A percentile compares a stretch with the other conserved stretches of the same genome.
phyloP scores from a whole-genome alignment of 2,888 invertebrate genomes.

The Eristalis pertinax region DNA sequence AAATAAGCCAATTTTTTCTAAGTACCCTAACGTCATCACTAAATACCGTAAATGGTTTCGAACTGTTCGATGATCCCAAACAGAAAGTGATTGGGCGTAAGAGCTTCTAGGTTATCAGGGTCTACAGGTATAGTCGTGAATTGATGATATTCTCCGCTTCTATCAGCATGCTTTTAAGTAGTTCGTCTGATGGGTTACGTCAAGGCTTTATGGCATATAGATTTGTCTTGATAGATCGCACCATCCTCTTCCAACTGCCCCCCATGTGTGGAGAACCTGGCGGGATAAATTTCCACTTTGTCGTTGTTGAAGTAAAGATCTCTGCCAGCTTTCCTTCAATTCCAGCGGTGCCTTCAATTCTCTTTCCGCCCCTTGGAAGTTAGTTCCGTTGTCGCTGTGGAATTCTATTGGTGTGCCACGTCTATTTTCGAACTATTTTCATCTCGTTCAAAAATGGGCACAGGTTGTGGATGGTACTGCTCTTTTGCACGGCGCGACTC shows the following conservation, averaged over 20 bases:
- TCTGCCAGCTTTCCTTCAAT: neutral
- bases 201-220: no score
- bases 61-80: no score
- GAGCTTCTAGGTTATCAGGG: no score
- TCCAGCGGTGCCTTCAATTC: no score
- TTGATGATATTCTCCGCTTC: no score
- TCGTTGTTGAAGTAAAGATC: neutral
- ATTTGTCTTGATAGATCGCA: neutral
- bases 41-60: no score
- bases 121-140: no score
- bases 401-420: conserved; percentile 47
- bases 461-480: no score
- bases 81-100: no score
- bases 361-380: conserved; percentile 57
- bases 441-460: neutral
- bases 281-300: no score
- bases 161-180: neutral
- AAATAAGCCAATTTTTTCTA: no score
- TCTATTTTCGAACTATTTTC: conserved; percentile 32
- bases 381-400: conserved; percentile 68
- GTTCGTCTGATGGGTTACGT: neutral
- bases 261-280: neutral
- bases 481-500: neutral
- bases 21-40: no score
- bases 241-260: neutral